A percentile compares a stretch with the other conserved stretches of the same genome.
Conservation (phyloP, 2,797 vertebrate genomes). For the Jordanella pulchra region DNA sequence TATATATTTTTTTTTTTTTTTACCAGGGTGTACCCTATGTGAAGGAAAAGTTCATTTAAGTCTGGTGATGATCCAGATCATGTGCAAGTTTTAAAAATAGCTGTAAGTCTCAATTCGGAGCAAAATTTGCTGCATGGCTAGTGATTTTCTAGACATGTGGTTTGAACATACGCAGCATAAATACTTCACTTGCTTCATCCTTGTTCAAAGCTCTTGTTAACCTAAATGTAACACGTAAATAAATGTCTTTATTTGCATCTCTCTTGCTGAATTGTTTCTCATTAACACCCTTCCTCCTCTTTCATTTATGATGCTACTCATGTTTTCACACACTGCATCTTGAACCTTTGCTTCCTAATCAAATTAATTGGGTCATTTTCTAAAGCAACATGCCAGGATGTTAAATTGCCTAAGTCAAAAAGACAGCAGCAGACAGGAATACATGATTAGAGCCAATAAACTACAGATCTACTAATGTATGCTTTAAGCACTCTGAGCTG, state of each 20-base stretch:
- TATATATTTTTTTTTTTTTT: too few relatives aligned
- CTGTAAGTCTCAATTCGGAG: too few relatives aligned
- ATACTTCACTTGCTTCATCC: conserved; percentile 35
- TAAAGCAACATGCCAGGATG: conserved; percentile 54
- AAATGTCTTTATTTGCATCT: conserved; percentile 31
- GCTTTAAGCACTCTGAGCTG: conserved; percentile 27
- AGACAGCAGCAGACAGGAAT: conserved; percentile 60
- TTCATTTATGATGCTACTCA: conserved; percentile 48
- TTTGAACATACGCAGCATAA: background rate
- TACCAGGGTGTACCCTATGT: too few relatives aligned
- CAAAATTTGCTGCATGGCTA: too few relatives aligned
- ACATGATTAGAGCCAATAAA: conserved; percentile 64
- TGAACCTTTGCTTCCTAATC: conserved; percentile 69
- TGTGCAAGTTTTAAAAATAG: too few relatives aligned
- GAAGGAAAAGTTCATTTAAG: too few relatives aligned
- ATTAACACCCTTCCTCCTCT: conserved; percentile 48
- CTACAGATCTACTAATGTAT: conserved; percentile 41
- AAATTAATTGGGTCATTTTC: conserved; percentile 72
- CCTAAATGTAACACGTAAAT: conserved; percentile 34
- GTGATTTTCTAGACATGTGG: conserved; percentile 36
- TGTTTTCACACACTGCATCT: conserved; percentile 53
- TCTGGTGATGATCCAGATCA: too few relatives aligned
- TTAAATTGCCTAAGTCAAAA: conserved; percentile 58
- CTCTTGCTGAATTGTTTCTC: conserved; percentile 48
- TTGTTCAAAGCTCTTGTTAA: conserved; percentile 38